Evolutionary conservation across 2,888 invertebrate genomes (phyloP).

Genomic region (Drosophila vallismaia): DNA sequence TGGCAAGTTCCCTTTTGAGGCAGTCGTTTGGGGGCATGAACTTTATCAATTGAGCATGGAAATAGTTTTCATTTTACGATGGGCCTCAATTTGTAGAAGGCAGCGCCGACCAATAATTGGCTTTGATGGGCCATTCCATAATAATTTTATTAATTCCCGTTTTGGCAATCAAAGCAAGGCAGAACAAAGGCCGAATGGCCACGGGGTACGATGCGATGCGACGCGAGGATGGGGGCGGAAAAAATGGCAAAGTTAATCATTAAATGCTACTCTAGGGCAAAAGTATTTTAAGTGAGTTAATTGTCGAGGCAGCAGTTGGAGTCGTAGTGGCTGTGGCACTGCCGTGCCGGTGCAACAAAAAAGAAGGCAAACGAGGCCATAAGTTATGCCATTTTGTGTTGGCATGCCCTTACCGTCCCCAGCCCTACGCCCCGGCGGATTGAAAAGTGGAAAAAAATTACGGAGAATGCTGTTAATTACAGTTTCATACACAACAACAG

Average conservation of each 20-base stretch:
- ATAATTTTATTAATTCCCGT: constrained; percentile 69
- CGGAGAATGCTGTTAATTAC: constrained; percentile 76
- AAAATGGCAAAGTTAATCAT: constrained; percentile 54
- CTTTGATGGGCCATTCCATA: constrained; percentile 57
- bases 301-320: constrained; percentile 36
- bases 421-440: background rate
- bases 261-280: constrained; percentile 55
- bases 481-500: constrained; percentile 68
- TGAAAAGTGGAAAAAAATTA: constrained; percentile 42
- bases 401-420: constrained; percentile 24
- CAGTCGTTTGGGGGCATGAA: constrained; percentile 53
- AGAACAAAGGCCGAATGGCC: constrained; percentile 14
- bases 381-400: constrained; percentile 73
- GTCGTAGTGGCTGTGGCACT: background rate
- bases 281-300: constrained; percentile 68
- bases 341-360: constrained; percentile 3
- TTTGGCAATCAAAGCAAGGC: constrained; percentile 61
- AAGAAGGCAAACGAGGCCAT: constrained; percentile 58
- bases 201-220: background rate
- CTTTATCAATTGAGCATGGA: constrained; percentile 72
- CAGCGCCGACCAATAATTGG: constrained; percentile 48
- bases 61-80: constrained; percentile 51
- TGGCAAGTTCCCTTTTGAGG: constrained; percentile 64
- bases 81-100: constrained; percentile 26
- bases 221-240: constrained; percentile 11